Evolutionary conservation across 2,113 vertebrate genomes (phyloP), one percentile per base, ranked within the genome.

Genomic region (Clarias magur): DNA sequence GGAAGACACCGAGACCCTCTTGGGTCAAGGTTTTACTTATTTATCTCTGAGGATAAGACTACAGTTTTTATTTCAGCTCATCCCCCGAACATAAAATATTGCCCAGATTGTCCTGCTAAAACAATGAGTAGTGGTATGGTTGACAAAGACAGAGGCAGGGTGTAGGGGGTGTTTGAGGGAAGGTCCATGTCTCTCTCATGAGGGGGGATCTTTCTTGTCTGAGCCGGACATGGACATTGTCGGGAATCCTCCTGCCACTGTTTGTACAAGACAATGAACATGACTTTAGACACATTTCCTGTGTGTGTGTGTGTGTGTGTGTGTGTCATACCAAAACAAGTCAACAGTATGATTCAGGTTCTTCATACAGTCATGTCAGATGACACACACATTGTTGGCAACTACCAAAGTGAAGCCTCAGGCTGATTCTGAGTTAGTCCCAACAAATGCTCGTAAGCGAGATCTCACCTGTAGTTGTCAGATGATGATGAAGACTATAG

Each of bases 261-360:
- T 53, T 80, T 76, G 84, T 48, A 62, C 79, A 82, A 86, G 48
- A 72, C 79, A 88, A 87, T 48, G 56, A 72, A 67, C 62, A 67
- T 82, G 63, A 72, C 19, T 85, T 88, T 79, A 27, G 42, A 25
- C 23, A n/a, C 42, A 88, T 88, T 88, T 79, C 79, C 8, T 80
- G 27, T 57, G 27, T 54, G 60, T 67, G 67, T 80, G 42, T 63
- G 62, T 79, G 68, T 70, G 62, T 25, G 23, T 63, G 62, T 63
- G 62, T 25, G 56, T 17, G 38, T 38, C 16, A 27, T 3, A 63
- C 62, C 80, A 67, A 75, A 76, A 56, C 30, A 73, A 60, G 30
- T 21, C 54, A 67, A 88, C 54, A 70, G 82, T 68, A 87, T 85
- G 85, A 85, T 86, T 89, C 78, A 85, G 85, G 27, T 34, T 86